Percentiles rank a stretch among this genome's conserved stretches.
phyloP scores from a whole-genome alignment of 1,140 invertebrate species.

The Tetragonula clypearis region DNA sequence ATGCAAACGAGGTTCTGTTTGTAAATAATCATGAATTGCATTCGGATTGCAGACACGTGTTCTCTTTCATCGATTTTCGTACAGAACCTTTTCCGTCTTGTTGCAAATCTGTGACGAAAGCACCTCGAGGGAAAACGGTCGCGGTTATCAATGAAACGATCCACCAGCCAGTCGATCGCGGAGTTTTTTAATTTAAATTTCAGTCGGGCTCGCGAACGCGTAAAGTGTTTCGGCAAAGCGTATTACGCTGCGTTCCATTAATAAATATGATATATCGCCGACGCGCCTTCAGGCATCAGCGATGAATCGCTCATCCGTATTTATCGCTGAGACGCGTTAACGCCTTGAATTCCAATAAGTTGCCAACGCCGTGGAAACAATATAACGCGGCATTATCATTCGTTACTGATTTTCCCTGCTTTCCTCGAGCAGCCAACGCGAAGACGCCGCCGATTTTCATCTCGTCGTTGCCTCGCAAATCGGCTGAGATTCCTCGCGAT shows the following conservation, averaged over 20 bases:
- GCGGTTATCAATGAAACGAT: slow-evolving; percentile 5
- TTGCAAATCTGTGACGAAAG: not conserved
- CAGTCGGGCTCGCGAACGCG: slow-evolving; percentile 12
- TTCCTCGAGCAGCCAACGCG: not conserved
- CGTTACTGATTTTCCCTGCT: slow-evolving; percentile 24
- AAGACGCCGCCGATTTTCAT: not conserved
- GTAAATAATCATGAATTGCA: no score
- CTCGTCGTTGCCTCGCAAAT: not conserved
- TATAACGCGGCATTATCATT: slow-evolving; percentile 21
- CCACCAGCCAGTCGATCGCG: no score
- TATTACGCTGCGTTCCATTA: slow-evolving; percentile 44
- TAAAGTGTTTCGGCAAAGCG: slow-evolving; percentile 45
- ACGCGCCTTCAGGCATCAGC: slow-evolving; percentile 35
- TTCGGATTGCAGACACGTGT: no score
- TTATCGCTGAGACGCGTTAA: slow-evolving; percentile 39
- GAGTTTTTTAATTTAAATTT: slow-evolving; percentile 21
- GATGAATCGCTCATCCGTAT: slow-evolving; percentile 49
- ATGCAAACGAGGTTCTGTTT: no score
- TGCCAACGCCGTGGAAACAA: slow-evolving; percentile 23
- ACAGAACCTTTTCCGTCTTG: not conserved
- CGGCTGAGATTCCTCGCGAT: not conserved
- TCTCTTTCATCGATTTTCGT: no score
- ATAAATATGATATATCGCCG: slow-evolving; percentile 51
- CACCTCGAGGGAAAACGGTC: not conserved
- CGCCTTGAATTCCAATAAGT: slow-evolving; percentile 48